Evolutionary conservation across 2,113 vertebrate genomes (phyloP).

Genomic region (Hemiprocne comata): DNA sequence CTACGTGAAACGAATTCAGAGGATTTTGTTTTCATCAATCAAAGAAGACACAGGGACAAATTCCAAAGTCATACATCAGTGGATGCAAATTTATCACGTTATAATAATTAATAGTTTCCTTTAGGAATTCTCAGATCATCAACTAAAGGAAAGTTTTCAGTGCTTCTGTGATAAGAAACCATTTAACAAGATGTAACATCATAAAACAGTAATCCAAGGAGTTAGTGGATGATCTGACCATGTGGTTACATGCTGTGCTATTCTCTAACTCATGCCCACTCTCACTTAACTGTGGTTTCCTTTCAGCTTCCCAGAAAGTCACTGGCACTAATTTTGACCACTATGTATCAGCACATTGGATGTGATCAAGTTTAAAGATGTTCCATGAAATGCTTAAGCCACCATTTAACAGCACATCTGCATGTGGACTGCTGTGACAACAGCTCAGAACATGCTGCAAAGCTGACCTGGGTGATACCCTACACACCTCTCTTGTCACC

Average conservation of each 20-base stretch:
- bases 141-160: background rate
- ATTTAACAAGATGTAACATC: background rate
- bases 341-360: background rate
- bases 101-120: background rate
- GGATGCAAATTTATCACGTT: slow-evolving; percentile 1
- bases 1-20: background rate
- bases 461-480: accelerated
- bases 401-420: accelerated
- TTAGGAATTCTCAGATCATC: background rate
- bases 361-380: background rate
- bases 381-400: background rate
- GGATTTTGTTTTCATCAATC: background rate
- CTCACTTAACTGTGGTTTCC: accelerated
- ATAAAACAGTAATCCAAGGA: background rate
- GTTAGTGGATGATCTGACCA: accelerated
- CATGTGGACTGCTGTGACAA: no score
- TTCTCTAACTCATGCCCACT: background rate
- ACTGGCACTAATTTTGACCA: background rate
- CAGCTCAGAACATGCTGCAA: background rate
- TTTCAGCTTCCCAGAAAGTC: background rate
- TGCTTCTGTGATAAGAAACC: background rate
- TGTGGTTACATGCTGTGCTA: background rate
- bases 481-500: background rate
- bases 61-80: background rate
- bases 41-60: background rate